A percentile compares a stretch with the other conserved stretches of the same genome.
These are phyloP conservation scores for Acipenser transmontanus DNA, from an alignment of 2,797 vertebrate genomes.

Conservation along the genomic window DNA sequence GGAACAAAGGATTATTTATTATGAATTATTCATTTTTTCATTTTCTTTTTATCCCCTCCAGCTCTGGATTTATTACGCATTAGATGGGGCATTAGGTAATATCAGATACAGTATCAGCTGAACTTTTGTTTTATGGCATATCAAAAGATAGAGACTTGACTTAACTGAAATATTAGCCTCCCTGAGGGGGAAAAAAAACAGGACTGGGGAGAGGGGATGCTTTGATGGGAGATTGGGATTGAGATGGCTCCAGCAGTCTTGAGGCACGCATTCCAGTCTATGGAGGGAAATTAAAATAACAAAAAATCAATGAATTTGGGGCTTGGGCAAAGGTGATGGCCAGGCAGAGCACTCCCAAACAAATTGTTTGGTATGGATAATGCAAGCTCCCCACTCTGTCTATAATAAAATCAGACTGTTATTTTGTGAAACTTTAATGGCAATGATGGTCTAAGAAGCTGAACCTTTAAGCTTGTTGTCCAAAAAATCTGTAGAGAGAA, in stretches of 20 bases:
- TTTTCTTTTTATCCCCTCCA: slow-evolving; percentile 10
- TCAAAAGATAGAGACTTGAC: slow-evolving; percentile 16
- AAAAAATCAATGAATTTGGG: neutral
- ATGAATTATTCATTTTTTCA: slow-evolving; percentile 10
- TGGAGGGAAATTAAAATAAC: neutral
- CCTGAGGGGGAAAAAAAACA: neutral
- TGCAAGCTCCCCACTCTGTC: too few relatives aligned
- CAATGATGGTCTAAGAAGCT: too few relatives aligned
- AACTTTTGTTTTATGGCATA: neutral
- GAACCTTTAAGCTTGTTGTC: too few relatives aligned
- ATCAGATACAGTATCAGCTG: neutral
- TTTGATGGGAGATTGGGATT: neutral
- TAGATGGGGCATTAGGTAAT: slow-evolving; percentile 5
- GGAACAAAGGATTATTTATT: slow-evolving; percentile 3
- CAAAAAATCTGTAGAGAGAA: too few relatives aligned
- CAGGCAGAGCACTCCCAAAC: neutral
- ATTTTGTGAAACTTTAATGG: too few relatives aligned
- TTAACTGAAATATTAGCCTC: slow-evolving; percentile 14
- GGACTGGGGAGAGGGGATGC: neutral
- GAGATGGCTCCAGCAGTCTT: neutral
- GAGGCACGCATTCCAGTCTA: neutral
- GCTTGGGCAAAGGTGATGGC: neutral
- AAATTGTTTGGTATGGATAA: too few relatives aligned
- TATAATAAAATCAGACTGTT: too few relatives aligned
- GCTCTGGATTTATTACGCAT: neutral